phyloP scores from a whole-genome alignment of 2,113 vertebrate genomes.

The Philantomba maxwellii region DNA sequence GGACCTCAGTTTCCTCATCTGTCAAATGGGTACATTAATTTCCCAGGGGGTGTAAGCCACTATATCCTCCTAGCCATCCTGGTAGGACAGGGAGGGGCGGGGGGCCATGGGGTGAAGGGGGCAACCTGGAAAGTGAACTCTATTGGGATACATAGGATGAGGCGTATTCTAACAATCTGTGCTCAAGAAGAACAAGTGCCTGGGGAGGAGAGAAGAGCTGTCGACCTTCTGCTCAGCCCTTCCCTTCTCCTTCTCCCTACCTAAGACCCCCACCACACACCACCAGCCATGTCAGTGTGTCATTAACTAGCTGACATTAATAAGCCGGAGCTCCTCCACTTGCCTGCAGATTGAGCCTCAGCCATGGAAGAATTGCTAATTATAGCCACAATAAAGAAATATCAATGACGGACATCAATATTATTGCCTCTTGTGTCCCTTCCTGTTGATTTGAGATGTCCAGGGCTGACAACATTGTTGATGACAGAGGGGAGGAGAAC shows the following conservation, averaged over 20 bases:
- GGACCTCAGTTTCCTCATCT: not conserved
- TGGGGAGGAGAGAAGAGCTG: not conserved
- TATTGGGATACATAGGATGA: fast-evolving
- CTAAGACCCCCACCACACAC: not conserved
- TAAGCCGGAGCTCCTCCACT: not conserved
- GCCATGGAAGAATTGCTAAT: slow-evolving; percentile 72
- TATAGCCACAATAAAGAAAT: slow-evolving; percentile 70
- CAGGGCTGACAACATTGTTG: slow-evolving; percentile 29
- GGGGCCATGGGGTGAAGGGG: not conserved
- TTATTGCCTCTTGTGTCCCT: slow-evolving; percentile 70
- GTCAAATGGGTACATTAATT: not conserved
- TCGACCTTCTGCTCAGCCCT: not conserved
- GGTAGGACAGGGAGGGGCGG: not conserved
- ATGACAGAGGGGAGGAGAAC: not conserved
- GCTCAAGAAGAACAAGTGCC: not conserved
- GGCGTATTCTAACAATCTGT: not conserved
- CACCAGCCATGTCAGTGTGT: slow-evolving; percentile 25
- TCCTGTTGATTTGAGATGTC: slow-evolving; percentile 73
- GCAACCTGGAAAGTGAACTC: not conserved
- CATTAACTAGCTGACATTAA: slow-evolving; percentile 58
- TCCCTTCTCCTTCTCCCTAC: not conserved
- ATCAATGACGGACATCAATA: slow-evolving; percentile 73
- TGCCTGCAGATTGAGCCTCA: slow-evolving; percentile 17
- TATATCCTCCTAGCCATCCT: not conserved
- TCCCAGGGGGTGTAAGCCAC: not conserved